Evolutionary conservation across 2,888 invertebrate species (phyloP).

Genomic region (Ecdyonurus torrentis): DNA sequence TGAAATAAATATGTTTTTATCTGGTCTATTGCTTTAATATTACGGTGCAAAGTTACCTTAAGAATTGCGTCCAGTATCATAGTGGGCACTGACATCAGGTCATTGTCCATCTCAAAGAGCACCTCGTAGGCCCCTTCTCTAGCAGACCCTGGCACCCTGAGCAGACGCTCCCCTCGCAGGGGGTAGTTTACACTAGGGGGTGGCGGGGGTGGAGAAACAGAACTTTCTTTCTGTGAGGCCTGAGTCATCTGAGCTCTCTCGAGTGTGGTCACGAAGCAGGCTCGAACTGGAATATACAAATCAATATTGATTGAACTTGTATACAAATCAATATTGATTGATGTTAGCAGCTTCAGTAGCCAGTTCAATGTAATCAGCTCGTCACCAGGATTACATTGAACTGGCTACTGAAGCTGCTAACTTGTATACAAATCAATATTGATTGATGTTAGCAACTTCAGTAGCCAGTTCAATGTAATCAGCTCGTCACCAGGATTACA

Average conservation of each 20-base stretch:
- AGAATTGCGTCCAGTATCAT: constrained; percentile 69
- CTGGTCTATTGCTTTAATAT: no score
- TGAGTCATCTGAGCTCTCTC: constrained; percentile 43
- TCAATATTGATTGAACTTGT: no score
- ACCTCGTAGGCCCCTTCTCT: constrained; percentile 73
- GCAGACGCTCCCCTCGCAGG: constrained; percentile 40
- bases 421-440: no score
- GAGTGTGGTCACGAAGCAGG: constrained; percentile 72
- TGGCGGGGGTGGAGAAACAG: constrained; percentile 23
- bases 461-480: no score
- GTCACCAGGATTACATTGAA: no score
- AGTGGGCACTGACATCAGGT: constrained; percentile 63
- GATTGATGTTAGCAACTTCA: no score
- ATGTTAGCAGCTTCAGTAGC: no score
- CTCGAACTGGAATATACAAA: constrained; percentile 60
- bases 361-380: no score
- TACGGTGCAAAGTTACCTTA: constrained; percentile 38
- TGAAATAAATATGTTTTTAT: no score
- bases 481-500: no score
- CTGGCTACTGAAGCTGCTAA: no score
- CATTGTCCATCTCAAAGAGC: constrained; percentile 70
- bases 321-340: no score
- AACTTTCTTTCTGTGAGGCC: constrained; percentile 23
- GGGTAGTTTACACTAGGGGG: constrained; percentile 49
- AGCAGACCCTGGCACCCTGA: constrained; percentile 47